phyloP scores from a whole-genome alignment of 1,140 invertebrate genomes.

The Mactra quadrangularis region DNA sequence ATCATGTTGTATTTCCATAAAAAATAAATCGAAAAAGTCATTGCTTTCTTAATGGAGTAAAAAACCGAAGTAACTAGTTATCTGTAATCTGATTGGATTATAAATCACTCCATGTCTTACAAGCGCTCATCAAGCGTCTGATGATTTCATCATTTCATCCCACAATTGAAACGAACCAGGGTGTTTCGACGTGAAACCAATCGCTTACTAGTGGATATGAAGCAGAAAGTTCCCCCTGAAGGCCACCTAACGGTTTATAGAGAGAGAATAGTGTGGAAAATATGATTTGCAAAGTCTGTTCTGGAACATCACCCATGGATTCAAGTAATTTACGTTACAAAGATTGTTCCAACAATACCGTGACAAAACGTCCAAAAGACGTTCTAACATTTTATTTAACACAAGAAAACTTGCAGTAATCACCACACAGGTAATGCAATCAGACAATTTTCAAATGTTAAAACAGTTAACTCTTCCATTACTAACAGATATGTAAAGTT shows the following conservation, averaged over 20 bases:
- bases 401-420: background rate
- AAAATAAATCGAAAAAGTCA: too few species aligned
- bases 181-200: slow-evolving; percentile 54
- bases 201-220: slow-evolving; percentile 33
- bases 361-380: slow-evolving; percentile 42
- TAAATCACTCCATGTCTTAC: too few species aligned
- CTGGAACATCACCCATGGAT: slow-evolving; percentile 47
- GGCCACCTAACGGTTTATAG: slow-evolving; percentile 12
- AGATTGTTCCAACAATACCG: slow-evolving; percentile 26
- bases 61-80: too few species aligned
- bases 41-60: too few species aligned
- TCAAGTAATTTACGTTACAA: slow-evolving; percentile 55
- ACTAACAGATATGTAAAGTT: too few species aligned
- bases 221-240: slow-evolving; percentile 29
- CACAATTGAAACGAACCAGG: slow-evolving; percentile 26
- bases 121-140: background rate
- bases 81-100: too few species aligned
- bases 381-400: slow-evolving; percentile 51
- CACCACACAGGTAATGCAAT: background rate
- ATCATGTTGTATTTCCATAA: too few species aligned
- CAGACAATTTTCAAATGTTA: background rate
- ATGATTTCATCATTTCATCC: slow-evolving; percentile 40
- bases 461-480: too few species aligned
- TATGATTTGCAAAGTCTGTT: slow-evolving; percentile 53
- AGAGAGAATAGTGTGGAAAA: slow-evolving; percentile 33